These are phyloP conservation scores for Eristalis tenax DNA, from an alignment of 2,888 invertebrate genomes.

Conservation along the genomic window DNA sequence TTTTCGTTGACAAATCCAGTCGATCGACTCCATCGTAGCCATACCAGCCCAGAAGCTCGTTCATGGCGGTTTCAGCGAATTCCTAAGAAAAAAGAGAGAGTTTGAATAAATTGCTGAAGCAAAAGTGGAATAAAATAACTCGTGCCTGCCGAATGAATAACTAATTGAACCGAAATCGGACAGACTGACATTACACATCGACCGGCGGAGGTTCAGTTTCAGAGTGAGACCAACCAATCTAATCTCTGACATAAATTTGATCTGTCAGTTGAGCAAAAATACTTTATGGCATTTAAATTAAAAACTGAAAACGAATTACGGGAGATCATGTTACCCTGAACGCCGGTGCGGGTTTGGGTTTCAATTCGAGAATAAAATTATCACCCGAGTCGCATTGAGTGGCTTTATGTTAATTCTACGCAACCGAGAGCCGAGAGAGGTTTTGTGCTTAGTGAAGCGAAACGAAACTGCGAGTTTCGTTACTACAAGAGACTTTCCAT, in stretches of 20 bases:
- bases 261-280: constrained; percentile 52
- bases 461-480: neutral
- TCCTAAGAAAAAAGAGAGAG: constrained; percentile 84
- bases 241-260: constrained; percentile 35
- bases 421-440: neutral
- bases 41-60: constrained; percentile 95
- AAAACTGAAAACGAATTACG: constrained; percentile 33
- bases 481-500: too few species aligned
- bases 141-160: neutral
- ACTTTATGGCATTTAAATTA: constrained; percentile 44
- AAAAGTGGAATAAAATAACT: neutral
- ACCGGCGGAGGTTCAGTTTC: constrained; percentile 2
- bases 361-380: constrained; percentile 38
- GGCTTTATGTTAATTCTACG: constrained; percentile 6
- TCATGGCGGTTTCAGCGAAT: constrained; percentile 96
- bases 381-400: constrained; percentile 3
- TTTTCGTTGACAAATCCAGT: constrained; percentile 80
- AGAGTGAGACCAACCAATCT: neutral
- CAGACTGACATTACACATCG: neutral
- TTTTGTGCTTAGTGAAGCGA: neutral
- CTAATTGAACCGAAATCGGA: neutral
- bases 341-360: constrained; percentile 2
- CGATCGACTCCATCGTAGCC: constrained; percentile 90
- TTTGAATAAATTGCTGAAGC: constrained; percentile 1
- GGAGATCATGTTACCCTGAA: constrained; percentile 20